These are phyloP conservation scores for Aporophyla lueneburgensis DNA, from an alignment of 2,888 invertebrate species.

Conservation along the genomic window DNA sequence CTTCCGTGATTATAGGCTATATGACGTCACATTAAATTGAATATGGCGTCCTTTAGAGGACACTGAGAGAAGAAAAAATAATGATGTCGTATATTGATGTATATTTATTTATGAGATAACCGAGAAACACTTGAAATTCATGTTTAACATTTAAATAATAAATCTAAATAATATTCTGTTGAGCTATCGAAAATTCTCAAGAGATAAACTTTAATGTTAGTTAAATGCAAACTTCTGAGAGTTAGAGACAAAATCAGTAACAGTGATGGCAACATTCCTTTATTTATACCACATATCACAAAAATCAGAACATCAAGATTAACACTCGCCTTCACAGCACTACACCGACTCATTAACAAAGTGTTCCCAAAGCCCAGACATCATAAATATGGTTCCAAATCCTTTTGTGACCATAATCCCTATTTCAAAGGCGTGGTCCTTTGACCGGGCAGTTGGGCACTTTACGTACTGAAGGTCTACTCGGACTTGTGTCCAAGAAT, in stretches of 20 bases:
- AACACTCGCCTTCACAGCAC: background rate
- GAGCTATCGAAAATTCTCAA: too few species aligned
- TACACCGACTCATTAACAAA: conserved; percentile 31
- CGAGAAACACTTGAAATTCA: background rate
- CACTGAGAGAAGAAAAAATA: too few species aligned
- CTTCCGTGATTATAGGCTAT: too few species aligned
- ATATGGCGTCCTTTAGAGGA: too few species aligned
- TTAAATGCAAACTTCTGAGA: background rate
- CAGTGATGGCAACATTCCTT: background rate
- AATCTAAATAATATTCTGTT: too few species aligned
- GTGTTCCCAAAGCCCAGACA: background rate
- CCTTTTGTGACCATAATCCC: conserved; percentile 37
- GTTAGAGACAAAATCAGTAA: background rate
- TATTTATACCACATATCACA: background rate
- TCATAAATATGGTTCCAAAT: conserved; percentile 5
- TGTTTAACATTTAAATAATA: background rate
- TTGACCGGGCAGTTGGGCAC: background rate
- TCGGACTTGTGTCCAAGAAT: background rate
- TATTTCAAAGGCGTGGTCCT: conserved; percentile 8
- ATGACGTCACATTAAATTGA: too few species aligned
- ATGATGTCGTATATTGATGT: too few species aligned
- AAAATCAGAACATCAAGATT: background rate
- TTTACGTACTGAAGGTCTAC: background rate
- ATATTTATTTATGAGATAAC: too few species aligned
- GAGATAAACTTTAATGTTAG: too few species aligned